Evolutionary conservation across 2,797 vertebrate genomes (phyloP), one percentile per base, ranked within the genome.

Genomic region (Rhabdomys pumilio): DNA sequence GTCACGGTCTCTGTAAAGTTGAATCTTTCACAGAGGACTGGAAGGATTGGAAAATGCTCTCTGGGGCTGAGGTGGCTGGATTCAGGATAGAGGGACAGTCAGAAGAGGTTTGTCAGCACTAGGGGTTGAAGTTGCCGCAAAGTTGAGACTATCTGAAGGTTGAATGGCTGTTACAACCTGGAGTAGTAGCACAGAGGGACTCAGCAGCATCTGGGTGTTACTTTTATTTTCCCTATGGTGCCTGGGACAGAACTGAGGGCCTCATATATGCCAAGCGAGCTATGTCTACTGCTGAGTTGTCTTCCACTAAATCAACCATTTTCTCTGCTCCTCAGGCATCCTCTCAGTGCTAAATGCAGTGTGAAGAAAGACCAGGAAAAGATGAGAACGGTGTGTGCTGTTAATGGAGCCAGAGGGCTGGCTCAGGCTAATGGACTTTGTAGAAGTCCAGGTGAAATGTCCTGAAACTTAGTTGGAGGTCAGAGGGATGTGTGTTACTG

Each of bases 341-440:
- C 93, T 93, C 47, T 77, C 65, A 41, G 91, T 90, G 91, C 81
- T 90, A 89, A 92, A 92, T 0, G 84, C 87, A 94, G 94, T 53
- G 47, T 73, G 85, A 93, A 97, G 90, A 95, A 31, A 14, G 96
- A 93, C 89, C 67, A 50, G 85, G 96, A 95, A 95, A 96, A 95
- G 94, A 96, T 89, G 89, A 2, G 88, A 53, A 88, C 38, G 69
- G 69, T 88, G 94, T 84, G 95, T 96, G 95, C 96, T 77, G 19
- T 24, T 92, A 84, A 92, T 57, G 41, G 50, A 63, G 4, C 63
- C 31, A 13, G 38, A 85, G 57, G 59, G 81, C 96, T 97, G 95
- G 15, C 85, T 84, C 89, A 82, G 93, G 96, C 95, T 97, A 97
- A 98, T 86, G 97, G 97, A 96, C 96, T 96, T 98, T 94, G 57